Evolutionary conservation across 2,797 vertebrate species (phyloP).

Genomic region (Phalanger gymnotis): DNA sequence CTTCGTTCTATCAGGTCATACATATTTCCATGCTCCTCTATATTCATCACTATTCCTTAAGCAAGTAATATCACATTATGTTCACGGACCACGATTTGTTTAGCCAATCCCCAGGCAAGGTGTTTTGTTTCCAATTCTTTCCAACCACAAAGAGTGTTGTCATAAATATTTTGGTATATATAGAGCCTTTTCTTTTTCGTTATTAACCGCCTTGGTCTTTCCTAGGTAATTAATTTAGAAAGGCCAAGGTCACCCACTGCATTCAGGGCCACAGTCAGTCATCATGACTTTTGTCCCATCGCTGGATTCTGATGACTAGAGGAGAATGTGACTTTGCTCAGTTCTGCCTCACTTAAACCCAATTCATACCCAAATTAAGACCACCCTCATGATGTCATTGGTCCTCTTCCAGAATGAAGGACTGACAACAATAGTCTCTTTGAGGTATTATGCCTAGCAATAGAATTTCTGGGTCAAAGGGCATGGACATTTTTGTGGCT

Average conservation of each 20-base stretch:
- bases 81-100: background rate
- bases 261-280: background rate
- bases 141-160: background rate
- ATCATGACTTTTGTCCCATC: background rate
- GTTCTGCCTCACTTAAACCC: background rate
- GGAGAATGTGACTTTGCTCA: background rate
- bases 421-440: background rate
- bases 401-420: background rate
- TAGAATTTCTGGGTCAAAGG: background rate
- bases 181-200: background rate
- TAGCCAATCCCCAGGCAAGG: background rate
- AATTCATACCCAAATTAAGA: background rate
- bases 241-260: background rate
- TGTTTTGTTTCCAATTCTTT: background rate
- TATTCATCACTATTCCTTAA: background rate
- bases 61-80: background rate
- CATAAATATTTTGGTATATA: background rate
- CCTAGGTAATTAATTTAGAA: background rate
- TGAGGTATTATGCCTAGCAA: background rate
- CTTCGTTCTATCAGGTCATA: background rate
- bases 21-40: background rate
- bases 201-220: background rate
- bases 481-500: background rate
- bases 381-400: background rate
- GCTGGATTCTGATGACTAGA: background rate